Evolutionary conservation across 2,888 invertebrate genomes (phyloP).

Genomic region (Stramonita haemastoma): DNA sequence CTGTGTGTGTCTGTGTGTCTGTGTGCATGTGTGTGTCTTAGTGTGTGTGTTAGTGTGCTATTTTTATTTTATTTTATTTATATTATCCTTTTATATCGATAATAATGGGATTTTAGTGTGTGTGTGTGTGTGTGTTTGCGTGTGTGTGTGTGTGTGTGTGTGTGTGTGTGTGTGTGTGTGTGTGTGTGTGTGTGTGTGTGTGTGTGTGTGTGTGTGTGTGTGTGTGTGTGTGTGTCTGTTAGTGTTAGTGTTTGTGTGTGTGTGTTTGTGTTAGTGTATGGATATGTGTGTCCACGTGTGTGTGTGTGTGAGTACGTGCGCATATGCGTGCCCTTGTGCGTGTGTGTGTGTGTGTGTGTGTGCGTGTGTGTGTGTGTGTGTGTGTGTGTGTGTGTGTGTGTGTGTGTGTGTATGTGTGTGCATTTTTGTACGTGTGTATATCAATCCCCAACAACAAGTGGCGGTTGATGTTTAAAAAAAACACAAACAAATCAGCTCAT

Average conservation of each 20-base stretch:
- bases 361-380: neutral
- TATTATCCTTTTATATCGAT: too few relatives aligned
- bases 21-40: neutral
- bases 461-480: too few relatives aligned
- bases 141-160: too few relatives aligned
- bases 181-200: neutral
- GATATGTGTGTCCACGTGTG: neutral
- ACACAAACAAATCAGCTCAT: too few relatives aligned
- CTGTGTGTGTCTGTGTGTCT: neutral
- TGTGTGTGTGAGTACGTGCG: neutral
- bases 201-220: slow-evolving; percentile 14
- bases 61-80: too few relatives aligned
- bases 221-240: neutral
- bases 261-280: neutral
- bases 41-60: neutral
- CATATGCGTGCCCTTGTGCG: neutral
- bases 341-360: neutral
- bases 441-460: too few relatives aligned
- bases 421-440: neutral
- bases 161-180: too few relatives aligned
- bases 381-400: neutral
- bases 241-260: neutral
- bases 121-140: too few relatives aligned
- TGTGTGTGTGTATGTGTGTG: neutral
- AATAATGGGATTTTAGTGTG: too few relatives aligned